Conservation (phyloP, 2,888 invertebrate genomes). For the Coelopa pilipes region DNA sequence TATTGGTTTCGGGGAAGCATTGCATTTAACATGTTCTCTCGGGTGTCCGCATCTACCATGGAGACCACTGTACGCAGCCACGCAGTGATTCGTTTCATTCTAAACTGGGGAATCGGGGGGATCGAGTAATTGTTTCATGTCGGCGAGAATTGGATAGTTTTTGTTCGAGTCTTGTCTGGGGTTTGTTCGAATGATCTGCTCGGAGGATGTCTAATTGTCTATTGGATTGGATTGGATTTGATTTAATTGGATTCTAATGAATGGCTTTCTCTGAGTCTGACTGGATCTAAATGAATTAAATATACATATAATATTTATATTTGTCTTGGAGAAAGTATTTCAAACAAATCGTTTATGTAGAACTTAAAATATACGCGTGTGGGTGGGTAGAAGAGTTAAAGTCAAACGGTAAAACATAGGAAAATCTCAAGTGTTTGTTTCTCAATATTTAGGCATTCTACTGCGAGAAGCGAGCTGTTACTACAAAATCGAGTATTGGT, state of each 20-base stretch:
- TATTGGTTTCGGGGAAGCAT: conserved; percentile 47
- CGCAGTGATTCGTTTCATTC: conserved; percentile 50
- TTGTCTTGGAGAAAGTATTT: not conserved
- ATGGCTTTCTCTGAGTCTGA: conserved; percentile 10
- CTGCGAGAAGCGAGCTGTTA: no score
- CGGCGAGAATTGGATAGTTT: conserved; percentile 12
- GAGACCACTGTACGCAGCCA: conserved; percentile 67
- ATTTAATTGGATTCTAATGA: conserved; percentile 1
- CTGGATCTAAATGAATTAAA: conserved; percentile 1
- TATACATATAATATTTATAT: not conserved
- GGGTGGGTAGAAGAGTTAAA: no score
- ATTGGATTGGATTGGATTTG: not conserved
- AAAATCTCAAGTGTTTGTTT: no score
- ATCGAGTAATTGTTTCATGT: conserved; percentile 25
- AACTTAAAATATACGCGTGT: no score
- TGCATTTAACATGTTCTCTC: conserved; percentile 48
- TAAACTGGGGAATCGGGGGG: not conserved
- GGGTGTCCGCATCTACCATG: conserved; percentile 66
- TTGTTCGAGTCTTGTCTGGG: conserved; percentile 42
- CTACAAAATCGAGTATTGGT: no score
- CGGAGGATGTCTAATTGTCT: not conserved
- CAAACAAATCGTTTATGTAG: not conserved
- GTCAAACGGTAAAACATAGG: no score
- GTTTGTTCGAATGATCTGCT: not conserved
- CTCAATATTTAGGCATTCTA: no score